Conservation (phyloP, 1,140 invertebrate genomes). For the Drosophila nigrodunni region DNA sequence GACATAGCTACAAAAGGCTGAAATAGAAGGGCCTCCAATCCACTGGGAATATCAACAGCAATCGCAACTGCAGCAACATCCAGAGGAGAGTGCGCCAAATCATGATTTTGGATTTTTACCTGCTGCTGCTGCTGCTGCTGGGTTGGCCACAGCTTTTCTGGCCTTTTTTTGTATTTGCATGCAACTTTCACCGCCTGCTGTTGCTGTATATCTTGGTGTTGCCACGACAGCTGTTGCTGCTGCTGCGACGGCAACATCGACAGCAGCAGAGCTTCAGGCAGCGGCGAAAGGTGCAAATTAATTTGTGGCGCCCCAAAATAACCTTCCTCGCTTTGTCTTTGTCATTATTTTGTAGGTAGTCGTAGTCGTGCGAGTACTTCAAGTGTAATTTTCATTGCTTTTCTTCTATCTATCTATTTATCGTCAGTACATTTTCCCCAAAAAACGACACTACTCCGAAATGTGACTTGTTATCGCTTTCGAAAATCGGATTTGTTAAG, state of each 20-base stretch:
- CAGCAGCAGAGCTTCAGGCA: constrained; percentile 25
- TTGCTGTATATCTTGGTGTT: constrained; percentile 28
- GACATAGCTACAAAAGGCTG: constrained; percentile 51
- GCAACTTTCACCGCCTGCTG: constrained; percentile 75
- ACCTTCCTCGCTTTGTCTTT: constrained; percentile 68
- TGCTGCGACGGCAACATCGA: neutral
- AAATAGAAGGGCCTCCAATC: constrained; percentile 36
- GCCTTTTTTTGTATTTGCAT: constrained; percentile 66
- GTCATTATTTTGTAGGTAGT: constrained; percentile 24
- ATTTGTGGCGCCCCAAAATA: constrained; percentile 74
- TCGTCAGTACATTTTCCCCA: constrained; percentile 47
- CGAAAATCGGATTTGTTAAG: constrained; percentile 67
- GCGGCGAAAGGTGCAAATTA: constrained; percentile 81
- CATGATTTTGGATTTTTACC: constrained; percentile 24
- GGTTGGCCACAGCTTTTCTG: constrained; percentile 50
- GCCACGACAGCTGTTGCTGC: constrained; percentile 3
- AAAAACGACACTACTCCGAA: constrained; percentile 36
- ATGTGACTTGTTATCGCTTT: constrained; percentile 76
- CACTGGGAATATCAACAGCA: neutral
- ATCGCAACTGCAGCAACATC: neutral
- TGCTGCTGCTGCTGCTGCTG: constrained; percentile 4
- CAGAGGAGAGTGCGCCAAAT: constrained; percentile 25
- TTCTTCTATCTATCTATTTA: constrained; percentile 19
- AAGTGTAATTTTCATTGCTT: constrained; percentile 46
- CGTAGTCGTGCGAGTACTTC: constrained; percentile 19